These are phyloP conservation scores for Meghimatium bilineatum DNA, from an alignment of 2,888 invertebrate species.

Conservation along the genomic window DNA sequence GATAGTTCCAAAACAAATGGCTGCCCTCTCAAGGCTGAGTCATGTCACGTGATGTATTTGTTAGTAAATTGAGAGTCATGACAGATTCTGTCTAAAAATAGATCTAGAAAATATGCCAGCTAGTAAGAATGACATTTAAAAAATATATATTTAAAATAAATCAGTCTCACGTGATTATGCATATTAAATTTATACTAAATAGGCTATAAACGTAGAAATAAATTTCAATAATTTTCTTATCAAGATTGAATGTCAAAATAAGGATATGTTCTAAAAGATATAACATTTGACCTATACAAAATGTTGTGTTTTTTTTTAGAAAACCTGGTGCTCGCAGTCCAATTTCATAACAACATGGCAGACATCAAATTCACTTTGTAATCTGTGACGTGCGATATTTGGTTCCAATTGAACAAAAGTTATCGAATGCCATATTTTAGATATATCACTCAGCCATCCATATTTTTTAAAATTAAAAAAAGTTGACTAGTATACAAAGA, in stretches of 20 bases:
- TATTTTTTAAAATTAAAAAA: not conserved
- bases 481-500: not conserved
- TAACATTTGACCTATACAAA: too few relatives aligned
- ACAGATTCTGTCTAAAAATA: slow-evolving; percentile 17
- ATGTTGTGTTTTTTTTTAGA: too few relatives aligned
- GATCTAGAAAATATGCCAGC: not conserved
- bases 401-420: not conserved
- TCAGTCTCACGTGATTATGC: too few relatives aligned
- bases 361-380: not conserved
- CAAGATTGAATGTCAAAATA: too few relatives aligned
- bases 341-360: not conserved
- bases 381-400: not conserved
- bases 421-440: not conserved
- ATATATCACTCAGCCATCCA: not conserved
- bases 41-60: slow-evolving; percentile 41
- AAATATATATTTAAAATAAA: too few relatives aligned
- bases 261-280: too few relatives aligned
- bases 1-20: slow-evolving; percentile 46
- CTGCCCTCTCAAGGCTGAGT: slow-evolving; percentile 36
- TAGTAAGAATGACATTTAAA: not conserved
- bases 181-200: too few relatives aligned
- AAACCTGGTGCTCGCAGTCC: not conserved
- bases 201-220: too few relatives aligned
- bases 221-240: too few relatives aligned
- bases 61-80: not conserved